Percentiles rank a stretch among this genome's conserved stretches.
Conservation (phyloP, 1,140 invertebrate genomes). For the Sminthurides bifidus region DNA sequence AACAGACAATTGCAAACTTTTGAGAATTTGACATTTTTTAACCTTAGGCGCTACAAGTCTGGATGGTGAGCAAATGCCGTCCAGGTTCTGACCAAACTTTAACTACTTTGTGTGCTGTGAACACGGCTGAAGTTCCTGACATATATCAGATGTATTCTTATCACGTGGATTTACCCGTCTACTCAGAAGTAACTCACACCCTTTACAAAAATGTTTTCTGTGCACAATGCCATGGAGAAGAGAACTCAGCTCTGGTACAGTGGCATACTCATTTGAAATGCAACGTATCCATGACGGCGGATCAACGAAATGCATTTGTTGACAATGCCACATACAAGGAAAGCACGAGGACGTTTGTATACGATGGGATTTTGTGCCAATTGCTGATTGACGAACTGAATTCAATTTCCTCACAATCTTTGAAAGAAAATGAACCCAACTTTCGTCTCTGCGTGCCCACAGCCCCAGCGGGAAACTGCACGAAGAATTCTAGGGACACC, state of each 20-base stretch:
- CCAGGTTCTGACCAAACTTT: background rate
- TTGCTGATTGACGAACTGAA: slow-evolving; percentile 4
- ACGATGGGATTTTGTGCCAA: background rate
- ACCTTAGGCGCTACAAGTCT: slow-evolving; percentile 3
- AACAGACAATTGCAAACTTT: background rate
- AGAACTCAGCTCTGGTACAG: background rate
- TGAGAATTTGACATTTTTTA: background rate
- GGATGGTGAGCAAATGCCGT: slow-evolving; percentile 25
- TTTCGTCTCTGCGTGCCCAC: too few species aligned
- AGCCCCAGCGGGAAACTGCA: too few species aligned
- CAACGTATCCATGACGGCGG: slow-evolving; percentile 1
- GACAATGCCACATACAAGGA: slow-evolving; percentile 1
- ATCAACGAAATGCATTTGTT: slow-evolving; percentile 5
- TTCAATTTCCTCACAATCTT: too few species aligned
- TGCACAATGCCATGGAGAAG: slow-evolving; percentile 33
- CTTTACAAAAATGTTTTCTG: slow-evolving; percentile 35
- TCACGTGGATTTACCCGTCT: slow-evolving; percentile 22
- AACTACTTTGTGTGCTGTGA: slow-evolving; percentile 10
- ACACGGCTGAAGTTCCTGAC: background rate
- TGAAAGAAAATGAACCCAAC: too few species aligned
- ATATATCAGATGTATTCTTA: slow-evolving; percentile 7
- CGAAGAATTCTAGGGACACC: too few species aligned
- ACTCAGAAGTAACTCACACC: slow-evolving; percentile 4
- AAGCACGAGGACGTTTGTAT: slow-evolving; percentile 3
- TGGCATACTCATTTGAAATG: slow-evolving; percentile 11